Conservation (phyloP, 2,113 vertebrate genomes). For the Megaptera novaeangliae region DNA sequence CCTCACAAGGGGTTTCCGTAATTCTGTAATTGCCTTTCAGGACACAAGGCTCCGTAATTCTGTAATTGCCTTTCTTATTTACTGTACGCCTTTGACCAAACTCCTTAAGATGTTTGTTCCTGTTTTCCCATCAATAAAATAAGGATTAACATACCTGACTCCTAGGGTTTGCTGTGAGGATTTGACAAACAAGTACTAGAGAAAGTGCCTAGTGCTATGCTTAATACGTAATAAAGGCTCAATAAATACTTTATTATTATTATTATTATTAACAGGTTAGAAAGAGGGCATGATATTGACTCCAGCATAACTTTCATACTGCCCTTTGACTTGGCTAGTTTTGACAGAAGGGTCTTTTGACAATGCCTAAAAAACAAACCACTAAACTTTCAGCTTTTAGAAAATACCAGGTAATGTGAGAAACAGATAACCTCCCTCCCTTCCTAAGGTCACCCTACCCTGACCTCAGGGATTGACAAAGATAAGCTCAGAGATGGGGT, state of each 20-base stretch:
- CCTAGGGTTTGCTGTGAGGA: background rate
- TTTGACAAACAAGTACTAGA: background rate
- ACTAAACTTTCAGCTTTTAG: background rate
- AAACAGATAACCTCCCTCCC: background rate
- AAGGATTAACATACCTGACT: background rate
- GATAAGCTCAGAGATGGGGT: background rate
- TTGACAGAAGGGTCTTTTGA: background rate
- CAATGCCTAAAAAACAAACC: background rate
- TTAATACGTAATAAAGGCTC: background rate
- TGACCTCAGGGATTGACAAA: background rate
- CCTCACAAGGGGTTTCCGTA: background rate
- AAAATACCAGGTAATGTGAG: background rate
- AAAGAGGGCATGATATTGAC: background rate
- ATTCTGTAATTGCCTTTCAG: background rate
- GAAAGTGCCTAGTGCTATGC: background rate
- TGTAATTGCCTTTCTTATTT: background rate
- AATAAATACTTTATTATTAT: background rate
- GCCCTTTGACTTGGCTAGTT: background rate
- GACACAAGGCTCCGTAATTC: background rate
- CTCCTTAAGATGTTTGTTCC: background rate
- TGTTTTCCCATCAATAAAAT: constrained; percentile 3
- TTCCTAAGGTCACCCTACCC: background rate
- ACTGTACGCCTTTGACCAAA: background rate
- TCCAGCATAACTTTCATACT: background rate
- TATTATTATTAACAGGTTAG: background rate